A percentile compares a stretch with the other conserved stretches of the same genome.
phyloP scores from a whole-genome alignment of 1,140 invertebrate species.

The Caenorhabditis brenneri region DNA sequence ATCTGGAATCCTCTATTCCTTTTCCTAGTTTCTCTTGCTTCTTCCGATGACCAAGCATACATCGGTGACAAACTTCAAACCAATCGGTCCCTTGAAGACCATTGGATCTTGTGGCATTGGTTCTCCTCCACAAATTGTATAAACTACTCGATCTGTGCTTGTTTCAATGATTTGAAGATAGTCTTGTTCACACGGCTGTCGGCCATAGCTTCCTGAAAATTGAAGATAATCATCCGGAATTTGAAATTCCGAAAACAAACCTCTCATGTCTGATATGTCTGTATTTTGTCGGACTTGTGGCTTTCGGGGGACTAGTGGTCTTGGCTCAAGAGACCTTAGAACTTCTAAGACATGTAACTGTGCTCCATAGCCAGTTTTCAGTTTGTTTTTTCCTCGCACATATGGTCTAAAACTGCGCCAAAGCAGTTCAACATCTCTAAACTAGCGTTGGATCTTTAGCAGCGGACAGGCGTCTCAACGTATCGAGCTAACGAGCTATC shows the following conservation, averaged over 20 bases:
- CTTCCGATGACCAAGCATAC: conserved; percentile 27
- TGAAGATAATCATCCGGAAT: background rate
- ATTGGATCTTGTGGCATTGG: conserved; percentile 45
- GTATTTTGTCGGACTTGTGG: too few relatives aligned
- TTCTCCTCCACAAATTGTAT: conserved; percentile 55
- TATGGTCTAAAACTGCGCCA: too few relatives aligned
- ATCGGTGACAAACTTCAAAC: conserved; percentile 47
- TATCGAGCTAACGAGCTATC: too few relatives aligned
- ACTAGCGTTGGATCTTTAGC: too few relatives aligned
- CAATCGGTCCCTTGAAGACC: conserved; percentile 60
- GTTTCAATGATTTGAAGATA: conserved; percentile 68
- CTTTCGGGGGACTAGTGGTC: too few relatives aligned
- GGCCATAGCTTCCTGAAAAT: conserved; percentile 52
- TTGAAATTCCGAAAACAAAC: background rate
- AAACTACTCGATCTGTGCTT: conserved; percentile 47
- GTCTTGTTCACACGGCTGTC: conserved; percentile 59
- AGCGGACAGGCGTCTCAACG: too few relatives aligned
- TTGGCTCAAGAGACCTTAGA: too few relatives aligned
- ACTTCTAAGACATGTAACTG: too few relatives aligned
- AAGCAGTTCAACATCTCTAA: too few relatives aligned
- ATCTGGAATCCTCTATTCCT: conserved; percentile 43
- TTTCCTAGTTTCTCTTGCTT: background rate
- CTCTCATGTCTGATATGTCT: background rate
- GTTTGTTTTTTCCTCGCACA: too few relatives aligned
- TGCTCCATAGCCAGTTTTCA: too few relatives aligned